A percentile compares a stretch with the other conserved stretches of the same genome.
These are phyloP conservation scores for Rousettus leschenaultii DNA, from an alignment of 2,113 vertebrate species.

Conservation along the genomic window DNA sequence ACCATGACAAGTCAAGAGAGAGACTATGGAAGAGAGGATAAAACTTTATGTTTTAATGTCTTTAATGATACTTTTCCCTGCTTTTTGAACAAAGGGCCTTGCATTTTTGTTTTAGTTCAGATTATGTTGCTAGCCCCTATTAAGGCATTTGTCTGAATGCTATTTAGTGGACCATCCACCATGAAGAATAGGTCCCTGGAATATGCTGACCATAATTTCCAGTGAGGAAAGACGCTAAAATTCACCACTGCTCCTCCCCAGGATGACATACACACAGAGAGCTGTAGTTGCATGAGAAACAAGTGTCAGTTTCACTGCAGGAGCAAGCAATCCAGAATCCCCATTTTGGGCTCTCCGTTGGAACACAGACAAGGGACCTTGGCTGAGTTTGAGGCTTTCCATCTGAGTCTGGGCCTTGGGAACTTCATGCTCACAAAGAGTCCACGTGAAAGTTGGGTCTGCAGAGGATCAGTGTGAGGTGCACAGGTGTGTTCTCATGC, in stretches of 20 bases:
- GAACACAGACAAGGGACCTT: neutral
- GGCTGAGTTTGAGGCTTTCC: neutral
- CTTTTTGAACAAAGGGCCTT: neutral
- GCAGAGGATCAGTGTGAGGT: neutral
- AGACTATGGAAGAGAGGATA: neutral
- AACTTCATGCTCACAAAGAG: neutral
- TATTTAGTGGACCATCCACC: neutral
- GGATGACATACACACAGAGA: neutral
- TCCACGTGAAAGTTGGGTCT: rapidly evolving
- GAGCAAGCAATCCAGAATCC: neutral
- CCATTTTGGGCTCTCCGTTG: neutral
- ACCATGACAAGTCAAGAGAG: neutral
- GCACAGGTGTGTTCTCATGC: neutral
- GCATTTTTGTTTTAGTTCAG: neutral
- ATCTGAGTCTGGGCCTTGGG: neutral
- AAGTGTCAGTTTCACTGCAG: neutral
- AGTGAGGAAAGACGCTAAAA: neutral
- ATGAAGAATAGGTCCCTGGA: neutral
- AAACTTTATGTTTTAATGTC: neutral
- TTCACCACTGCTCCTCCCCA: neutral
- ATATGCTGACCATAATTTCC: neutral
- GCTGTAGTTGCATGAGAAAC: neutral
- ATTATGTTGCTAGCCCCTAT: neutral
- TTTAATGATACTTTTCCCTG: neutral
- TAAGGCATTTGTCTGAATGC: neutral